Percentiles rank a stretch among this genome's conserved stretches.
Evolutionary conservation across 1,140 invertebrate species (phyloP).

Genomic region (Limonius californicus): DNA sequence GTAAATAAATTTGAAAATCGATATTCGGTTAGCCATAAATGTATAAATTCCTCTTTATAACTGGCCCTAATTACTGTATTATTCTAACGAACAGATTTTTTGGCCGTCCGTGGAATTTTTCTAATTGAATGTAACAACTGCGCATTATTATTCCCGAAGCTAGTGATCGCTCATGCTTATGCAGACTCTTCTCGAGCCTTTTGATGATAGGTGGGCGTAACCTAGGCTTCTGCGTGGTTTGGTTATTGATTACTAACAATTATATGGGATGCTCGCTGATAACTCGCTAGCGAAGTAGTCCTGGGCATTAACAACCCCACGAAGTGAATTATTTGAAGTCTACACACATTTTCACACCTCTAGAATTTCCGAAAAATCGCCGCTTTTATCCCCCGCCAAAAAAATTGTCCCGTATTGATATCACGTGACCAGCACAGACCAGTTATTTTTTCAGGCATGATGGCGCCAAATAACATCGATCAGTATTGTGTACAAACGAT

Average conservation of each 20-base stretch:
- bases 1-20: too few species aligned
- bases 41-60: too few species aligned
- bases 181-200: background rate
- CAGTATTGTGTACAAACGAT: constrained; percentile 16
- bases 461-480: constrained; percentile 53
- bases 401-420: constrained; percentile 38
- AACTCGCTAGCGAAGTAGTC: too few species aligned
- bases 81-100: too few species aligned
- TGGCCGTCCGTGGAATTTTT: too few species aligned
- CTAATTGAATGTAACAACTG: background rate
- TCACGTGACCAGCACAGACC: constrained; percentile 52
- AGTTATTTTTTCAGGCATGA: constrained; percentile 55
- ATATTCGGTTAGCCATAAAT: too few species aligned
- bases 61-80: too few species aligned
- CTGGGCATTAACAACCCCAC: too few species aligned
- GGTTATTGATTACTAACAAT: constrained; percentile 5
- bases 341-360: too few species aligned
- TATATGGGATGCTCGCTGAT: background rate
- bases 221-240: constrained; percentile 7
- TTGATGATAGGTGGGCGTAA: constrained; percentile 8
- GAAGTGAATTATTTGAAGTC: too few species aligned
- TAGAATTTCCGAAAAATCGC: background rate
- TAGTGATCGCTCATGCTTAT: background rate
- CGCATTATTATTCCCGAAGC: background rate
- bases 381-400: constrained; percentile 37